Base-by-base conservation (phyloP, 2,888 invertebrate genomes). In the Tachina fera region DNA sequence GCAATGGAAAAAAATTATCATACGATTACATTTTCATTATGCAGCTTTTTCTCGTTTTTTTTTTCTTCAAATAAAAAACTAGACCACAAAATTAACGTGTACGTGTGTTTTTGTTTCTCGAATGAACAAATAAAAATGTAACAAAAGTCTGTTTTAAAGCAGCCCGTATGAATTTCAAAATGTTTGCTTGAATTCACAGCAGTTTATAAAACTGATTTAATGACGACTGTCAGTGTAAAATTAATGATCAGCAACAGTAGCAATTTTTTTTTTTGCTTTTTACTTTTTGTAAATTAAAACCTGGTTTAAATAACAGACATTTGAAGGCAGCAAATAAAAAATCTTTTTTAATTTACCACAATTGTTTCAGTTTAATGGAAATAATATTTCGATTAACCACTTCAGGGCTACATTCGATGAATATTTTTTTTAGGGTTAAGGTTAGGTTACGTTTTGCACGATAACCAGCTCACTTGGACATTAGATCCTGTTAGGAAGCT, bases 51-150 rank as follows among this genome's bases (percentile, higher is more conserved):
- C 19, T 31, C 31, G 16, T 47, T 65, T 45, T 67, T 76, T 9
- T 49, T 31, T 43, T 61, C 19, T 70, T 16, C 13, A 65, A 8
- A 45, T 49, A 49, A 74, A 31, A 83, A 83, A 83, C 72, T 78
- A 78, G 78, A 79, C 65, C 78, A 79, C 74, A 79, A 79, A 78
- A 68, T 45, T 72, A 47, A 61, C 39, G 49, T 78, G 31, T 31
- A 31, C 31, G 6, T 31, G 67, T 31, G 67, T 74, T 83, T 41
- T 6, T 49, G 14, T 60, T n/a, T 76, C 76, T 58, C 58, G 9
- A 61, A 53, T 22, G 41, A 53, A 74, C 6, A 74, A 78, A 68
- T 9, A 19, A 56, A 31, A 47, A 70, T 63, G 82, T 65, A 71
- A 72, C 22, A 22, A 68, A 68, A 58, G 49, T 63, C 51, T 51